phyloP scores from a whole-genome alignment of 2,113 vertebrate genomes.

The Hypomesus transpacificus region DNA sequence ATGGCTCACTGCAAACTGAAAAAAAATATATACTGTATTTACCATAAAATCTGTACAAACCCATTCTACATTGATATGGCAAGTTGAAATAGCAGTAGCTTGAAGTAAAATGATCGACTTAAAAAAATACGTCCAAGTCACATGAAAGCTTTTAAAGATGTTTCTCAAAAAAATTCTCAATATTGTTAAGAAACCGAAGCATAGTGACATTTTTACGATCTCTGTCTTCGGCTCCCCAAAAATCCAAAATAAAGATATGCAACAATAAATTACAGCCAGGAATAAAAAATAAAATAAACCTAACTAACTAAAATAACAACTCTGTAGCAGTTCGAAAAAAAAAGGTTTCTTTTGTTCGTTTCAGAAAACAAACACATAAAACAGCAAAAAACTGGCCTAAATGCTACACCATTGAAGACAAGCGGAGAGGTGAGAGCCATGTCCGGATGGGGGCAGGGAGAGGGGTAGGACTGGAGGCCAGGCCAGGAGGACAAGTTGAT shows the following conservation, averaged over 20 bases:
- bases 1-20: conserved; percentile 62
- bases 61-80: conserved; percentile 62
- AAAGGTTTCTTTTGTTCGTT: conserved; percentile 50
- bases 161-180: conserved; percentile 50
- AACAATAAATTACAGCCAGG: conserved; percentile 70
- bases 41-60: conserved; percentile 69
- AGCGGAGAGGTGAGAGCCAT: conserved; percentile 47
- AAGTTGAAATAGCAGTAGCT: conserved; percentile 59
- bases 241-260: conserved; percentile 54
- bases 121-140: conserved; percentile 17
- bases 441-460: conserved; percentile 20
- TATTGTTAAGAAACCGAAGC: conserved; percentile 46
- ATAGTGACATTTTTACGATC: conserved; percentile 58
- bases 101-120: conserved; percentile 41
- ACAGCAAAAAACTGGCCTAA: conserved; percentile 47
- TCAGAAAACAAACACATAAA: conserved; percentile 31
- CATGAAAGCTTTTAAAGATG: conserved; percentile 55
- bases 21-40: conserved; percentile 54
- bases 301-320: conserved; percentile 33
- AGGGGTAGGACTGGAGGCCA: conserved; percentile 21
- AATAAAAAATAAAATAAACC: conserved; percentile 35
- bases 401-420: conserved; percentile 61
- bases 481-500: conserved; percentile 61
- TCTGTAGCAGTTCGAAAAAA: conserved; percentile 22
- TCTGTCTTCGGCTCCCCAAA: conserved; percentile 29